phyloP scores from a whole-genome alignment of 2,797 vertebrate genomes.

The Lophotriccus pileatus region DNA sequence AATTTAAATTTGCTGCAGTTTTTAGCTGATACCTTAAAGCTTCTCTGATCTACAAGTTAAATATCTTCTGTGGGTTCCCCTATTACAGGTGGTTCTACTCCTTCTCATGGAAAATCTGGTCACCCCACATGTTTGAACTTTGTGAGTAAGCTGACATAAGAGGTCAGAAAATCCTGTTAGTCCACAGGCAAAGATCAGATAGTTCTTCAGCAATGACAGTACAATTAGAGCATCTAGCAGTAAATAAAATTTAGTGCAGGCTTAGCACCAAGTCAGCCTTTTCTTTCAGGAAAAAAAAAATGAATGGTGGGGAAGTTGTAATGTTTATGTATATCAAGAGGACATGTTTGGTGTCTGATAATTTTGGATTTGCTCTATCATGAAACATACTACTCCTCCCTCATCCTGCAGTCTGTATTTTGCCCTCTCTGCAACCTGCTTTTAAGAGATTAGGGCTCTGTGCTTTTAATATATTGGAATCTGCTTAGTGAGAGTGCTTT shows the following conservation, averaged over 20 bases:
- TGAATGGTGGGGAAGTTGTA: neutral
- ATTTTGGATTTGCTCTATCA: neutral
- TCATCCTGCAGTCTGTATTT: conserved; percentile 4
- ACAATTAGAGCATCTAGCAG: conserved; percentile 57
- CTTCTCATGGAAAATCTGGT: neutral
- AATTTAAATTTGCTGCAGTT: neutral
- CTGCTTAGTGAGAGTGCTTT: conserved; percentile 38
- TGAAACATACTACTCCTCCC: neutral
- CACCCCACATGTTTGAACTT: neutral
- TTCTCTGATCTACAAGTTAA: neutral
- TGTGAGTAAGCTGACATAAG: conserved; percentile 7
- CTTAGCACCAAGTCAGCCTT: conserved; percentile 60
- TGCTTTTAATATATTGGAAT: conserved; percentile 47
- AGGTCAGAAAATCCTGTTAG: conserved; percentile 43
- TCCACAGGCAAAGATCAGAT: conserved; percentile 48
- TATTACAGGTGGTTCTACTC: neutral
- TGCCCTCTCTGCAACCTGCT: conserved; percentile 37
- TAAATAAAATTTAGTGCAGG: conserved; percentile 47
- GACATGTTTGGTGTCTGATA: neutral
- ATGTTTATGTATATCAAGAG: neutral
- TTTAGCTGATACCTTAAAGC: neutral
- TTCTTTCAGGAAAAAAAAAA: conserved; percentile 19
- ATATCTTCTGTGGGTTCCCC: neutral
- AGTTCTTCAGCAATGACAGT: conserved; percentile 65
- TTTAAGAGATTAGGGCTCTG: conserved; percentile 54